These are phyloP conservation scores for Merluccius polli DNA, from an alignment of 2,797 vertebrate species.

Conservation along the genomic window DNA sequence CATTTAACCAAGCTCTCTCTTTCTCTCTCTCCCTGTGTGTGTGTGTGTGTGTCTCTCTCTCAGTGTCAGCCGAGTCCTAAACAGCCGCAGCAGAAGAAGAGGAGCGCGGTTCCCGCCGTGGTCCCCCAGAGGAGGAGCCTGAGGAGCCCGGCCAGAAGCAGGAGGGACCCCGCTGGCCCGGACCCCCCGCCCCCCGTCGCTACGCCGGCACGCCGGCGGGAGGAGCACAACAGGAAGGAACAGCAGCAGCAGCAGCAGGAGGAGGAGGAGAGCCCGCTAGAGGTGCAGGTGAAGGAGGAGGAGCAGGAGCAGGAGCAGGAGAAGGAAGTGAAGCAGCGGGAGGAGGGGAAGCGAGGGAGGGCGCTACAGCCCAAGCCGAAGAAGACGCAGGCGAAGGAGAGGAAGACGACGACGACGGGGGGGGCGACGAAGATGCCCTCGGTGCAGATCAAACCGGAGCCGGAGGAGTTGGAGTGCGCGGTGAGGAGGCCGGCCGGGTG, in stretches of 20 bases:
- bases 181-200: slow-evolving; percentile 10
- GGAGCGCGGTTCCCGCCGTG: slow-evolving; percentile 25
- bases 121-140: slow-evolving; percentile 59
- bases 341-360: slow-evolving; percentile 48
- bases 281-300: slow-evolving; percentile 39
- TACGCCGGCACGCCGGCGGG: not conserved
- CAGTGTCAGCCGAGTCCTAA: slow-evolving; percentile 74
- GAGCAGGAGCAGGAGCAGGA: slow-evolving; percentile 29
- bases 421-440: slow-evolving; percentile 69
- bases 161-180: slow-evolving; percentile 46
- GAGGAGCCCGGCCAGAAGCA: slow-evolving; percentile 54
- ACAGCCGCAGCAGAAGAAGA: slow-evolving; percentile 57
- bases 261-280: not conserved
- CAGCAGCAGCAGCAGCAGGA: too few relatives aligned
- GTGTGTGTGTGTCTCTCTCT: slow-evolving; percentile 44
- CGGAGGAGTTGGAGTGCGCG: slow-evolving; percentile 77
- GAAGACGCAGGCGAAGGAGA: slow-evolving; percentile 41
- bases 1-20: not conserved
- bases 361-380: slow-evolving; percentile 43
- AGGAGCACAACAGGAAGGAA: not conserved
- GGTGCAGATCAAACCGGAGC: slow-evolving; percentile 76
- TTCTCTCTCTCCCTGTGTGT: slow-evolving; percentile 44
- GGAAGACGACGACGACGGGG: too few relatives aligned
- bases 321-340: slow-evolving; percentile 56
- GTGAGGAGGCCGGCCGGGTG: slow-evolving; percentile 51